Evolutionary conservation across 2,888 invertebrate genomes (phyloP).

Genomic region (Lottia gigantea): DNA sequence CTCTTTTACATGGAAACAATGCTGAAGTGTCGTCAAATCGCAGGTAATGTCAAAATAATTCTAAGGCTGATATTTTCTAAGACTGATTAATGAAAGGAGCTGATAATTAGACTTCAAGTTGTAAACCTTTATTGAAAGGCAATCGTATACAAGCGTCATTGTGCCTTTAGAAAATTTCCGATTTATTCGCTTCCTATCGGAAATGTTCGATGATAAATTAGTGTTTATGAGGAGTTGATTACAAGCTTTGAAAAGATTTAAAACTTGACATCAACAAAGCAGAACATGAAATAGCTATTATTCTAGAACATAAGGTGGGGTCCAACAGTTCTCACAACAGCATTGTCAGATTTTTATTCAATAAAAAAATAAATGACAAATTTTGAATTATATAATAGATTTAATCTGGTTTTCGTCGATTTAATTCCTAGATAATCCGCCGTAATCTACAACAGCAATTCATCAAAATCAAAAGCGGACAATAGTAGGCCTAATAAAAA

Average conservation of each 20-base stretch:
- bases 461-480: no score
- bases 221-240: constrained; percentile 6
- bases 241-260: not conserved
- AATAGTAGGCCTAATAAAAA: no score
- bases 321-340: no score
- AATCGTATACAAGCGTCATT: not conserved
- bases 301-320: not conserved
- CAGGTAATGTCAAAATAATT: constrained; percentile 11
- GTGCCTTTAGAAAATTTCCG: constrained; percentile 2
- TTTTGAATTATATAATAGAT: no score
- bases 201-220: constrained; percentile 4
- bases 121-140: constrained; percentile 9
- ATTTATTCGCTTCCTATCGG: constrained; percentile 3
- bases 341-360: no score
- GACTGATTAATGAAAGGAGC: not conserved
- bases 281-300: constrained; percentile 7
- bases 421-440: no score
- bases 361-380: no score
- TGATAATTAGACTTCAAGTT: not conserved
- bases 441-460: no score
- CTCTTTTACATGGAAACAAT: constrained; percentile 2
- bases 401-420: no score
- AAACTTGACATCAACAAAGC: not conserved
- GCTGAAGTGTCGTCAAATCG: not conserved
- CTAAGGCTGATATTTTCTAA: constrained; percentile 1